These are phyloP conservation scores for Anagrus nilaparvatae DNA, from an alignment of 1,140 invertebrate species.

Conservation along the genomic window DNA sequence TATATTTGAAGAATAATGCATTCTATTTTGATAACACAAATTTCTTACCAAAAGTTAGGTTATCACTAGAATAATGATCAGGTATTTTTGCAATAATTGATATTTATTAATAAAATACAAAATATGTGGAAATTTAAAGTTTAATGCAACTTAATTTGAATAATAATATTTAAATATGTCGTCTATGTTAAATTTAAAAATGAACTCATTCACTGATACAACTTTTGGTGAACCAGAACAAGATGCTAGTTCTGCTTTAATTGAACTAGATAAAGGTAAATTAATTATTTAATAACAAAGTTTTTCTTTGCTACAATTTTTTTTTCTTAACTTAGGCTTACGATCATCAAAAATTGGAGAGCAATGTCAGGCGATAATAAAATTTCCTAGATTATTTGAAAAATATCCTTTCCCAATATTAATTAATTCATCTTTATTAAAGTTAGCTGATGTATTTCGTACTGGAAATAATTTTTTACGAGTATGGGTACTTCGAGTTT, in stretches of 20 bases:
- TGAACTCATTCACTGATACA: constrained; percentile 61
- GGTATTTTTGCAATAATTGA: too few relatives aligned
- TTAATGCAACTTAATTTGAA: too few relatives aligned
- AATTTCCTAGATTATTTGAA: constrained; percentile 88
- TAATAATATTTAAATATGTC: too few relatives aligned
- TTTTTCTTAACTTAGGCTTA: constrained; percentile 53
- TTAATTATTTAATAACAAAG: constrained; percentile 12
- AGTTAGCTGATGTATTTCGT: constrained; percentile 89
- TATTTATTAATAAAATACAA: too few relatives aligned
- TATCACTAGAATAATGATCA: too few relatives aligned
- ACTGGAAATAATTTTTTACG: constrained; percentile 86
- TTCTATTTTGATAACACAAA: constrained; percentile 77
- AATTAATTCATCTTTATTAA: constrained; percentile 92
- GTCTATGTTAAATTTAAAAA: constrained; percentile 52
- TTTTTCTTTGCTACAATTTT: not conserved
- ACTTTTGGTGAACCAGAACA: constrained; percentile 76
- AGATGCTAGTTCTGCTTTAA: constrained; percentile 87
- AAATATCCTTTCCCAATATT: constrained; percentile 97
- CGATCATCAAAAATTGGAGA: constrained; percentile 83
- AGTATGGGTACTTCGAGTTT: constrained; percentile 86
- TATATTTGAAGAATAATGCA: constrained; percentile 78
- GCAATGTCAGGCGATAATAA: constrained; percentile 92
- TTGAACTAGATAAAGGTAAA: constrained; percentile 86
- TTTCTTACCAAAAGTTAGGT: too few relatives aligned
- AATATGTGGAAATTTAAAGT: too few relatives aligned